Evolutionary conservation across 2,113 vertebrate species (phyloP).

Genomic region (Coptodon rendalli): DNA sequence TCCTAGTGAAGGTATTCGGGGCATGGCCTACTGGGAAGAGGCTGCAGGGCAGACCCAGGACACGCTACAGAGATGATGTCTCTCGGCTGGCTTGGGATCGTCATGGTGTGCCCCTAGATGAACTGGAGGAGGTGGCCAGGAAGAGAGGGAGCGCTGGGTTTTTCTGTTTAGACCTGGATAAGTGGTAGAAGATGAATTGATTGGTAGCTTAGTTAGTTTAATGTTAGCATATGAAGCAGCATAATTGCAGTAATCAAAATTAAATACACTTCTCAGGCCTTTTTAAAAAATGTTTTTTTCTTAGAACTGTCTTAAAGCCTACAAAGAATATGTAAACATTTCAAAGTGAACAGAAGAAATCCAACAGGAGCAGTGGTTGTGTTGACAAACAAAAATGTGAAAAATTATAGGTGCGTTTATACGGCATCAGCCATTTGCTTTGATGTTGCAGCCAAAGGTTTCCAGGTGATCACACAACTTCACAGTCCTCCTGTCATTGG

Average conservation of each 20-base stretch:
- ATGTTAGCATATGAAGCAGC: background rate
- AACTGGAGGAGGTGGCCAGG: background rate
- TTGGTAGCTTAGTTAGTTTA: background rate
- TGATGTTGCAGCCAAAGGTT: conserved; percentile 21
- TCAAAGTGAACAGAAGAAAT: background rate
- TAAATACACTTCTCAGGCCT: background rate
- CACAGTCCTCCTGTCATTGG: background rate
- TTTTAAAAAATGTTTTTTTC: background rate
- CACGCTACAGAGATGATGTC: background rate
- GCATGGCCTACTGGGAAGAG: background rate
- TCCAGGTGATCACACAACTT: conserved; percentile 26
- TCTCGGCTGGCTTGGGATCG: background rate
- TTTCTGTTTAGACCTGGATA: background rate
- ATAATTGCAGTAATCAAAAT: background rate
- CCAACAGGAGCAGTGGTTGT: background rate
- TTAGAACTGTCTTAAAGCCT: background rate
- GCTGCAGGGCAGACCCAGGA: background rate
- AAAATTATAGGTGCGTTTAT: background rate
- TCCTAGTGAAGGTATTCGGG: background rate
- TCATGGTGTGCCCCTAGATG: background rate
- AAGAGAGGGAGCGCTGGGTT: background rate
- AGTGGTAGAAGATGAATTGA: background rate
- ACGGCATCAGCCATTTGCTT: conserved; percentile 4
- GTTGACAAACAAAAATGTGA: background rate
- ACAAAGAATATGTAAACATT: background rate